Percentiles rank a stretch among this genome's conserved stretches.
These are phyloP conservation scores for Pocota personata DNA, from an alignment of 2,888 invertebrate genomes.

Conservation along the genomic window DNA sequence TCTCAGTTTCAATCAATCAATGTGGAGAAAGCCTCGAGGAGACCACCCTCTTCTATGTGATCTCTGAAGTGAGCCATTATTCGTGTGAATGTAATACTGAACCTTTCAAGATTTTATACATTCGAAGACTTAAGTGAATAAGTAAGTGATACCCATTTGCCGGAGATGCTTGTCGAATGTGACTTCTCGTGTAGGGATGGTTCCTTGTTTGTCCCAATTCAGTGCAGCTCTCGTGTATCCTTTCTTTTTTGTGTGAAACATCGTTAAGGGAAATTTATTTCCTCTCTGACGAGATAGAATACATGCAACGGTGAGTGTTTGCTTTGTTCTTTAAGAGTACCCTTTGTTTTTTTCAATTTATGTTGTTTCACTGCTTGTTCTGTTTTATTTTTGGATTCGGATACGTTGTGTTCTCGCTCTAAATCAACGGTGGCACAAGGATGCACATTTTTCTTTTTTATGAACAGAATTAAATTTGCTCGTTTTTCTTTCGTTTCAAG, in stretches of 20 bases:
- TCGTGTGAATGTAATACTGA: constrained; percentile 50
- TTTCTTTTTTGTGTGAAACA: constrained; percentile 25
- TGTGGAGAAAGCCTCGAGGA: constrained; percentile 29
- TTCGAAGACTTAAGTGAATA: constrained; percentile 67
- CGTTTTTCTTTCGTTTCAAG: neutral
- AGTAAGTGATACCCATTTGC: constrained; percentile 68
- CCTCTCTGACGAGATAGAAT: constrained; percentile 1
- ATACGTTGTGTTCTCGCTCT: neutral
- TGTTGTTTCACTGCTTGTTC: constrained; percentile 28
- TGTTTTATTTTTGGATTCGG: constrained; percentile 35
- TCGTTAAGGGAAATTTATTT: constrained; percentile 64
- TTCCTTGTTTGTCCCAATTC: constrained; percentile 46
- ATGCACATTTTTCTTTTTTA: constrained; percentile 13
- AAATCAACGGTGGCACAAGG: constrained; percentile 45
- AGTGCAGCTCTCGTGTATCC: constrained; percentile 15
- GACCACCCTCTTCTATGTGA: neutral
- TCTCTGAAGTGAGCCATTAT: constrained; percentile 45
- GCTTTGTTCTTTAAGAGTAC: constrained; percentile 36
- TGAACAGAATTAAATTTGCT: neutral
- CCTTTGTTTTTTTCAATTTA: constrained; percentile 33
- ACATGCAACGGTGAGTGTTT: constrained; percentile 30
- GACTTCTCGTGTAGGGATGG: constrained; percentile 20
- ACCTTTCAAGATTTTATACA: constrained; percentile 48
- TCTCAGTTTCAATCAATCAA: constrained; percentile 60
- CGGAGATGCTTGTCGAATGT: constrained; percentile 56